These are phyloP conservation scores for Drosophila melanica DNA, from an alignment of 1,140 invertebrate genomes.

Conservation along the genomic window DNA sequence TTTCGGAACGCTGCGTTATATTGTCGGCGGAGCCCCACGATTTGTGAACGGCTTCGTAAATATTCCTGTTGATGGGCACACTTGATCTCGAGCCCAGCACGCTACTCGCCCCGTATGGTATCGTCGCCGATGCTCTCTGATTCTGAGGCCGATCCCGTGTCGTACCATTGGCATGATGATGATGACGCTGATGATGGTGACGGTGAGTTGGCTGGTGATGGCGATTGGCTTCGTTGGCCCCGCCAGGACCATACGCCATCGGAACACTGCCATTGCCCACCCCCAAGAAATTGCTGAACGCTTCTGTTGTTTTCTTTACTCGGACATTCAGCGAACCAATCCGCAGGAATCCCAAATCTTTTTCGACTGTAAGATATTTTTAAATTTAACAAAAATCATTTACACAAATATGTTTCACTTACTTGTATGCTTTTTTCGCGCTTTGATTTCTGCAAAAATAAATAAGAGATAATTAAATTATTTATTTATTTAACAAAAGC, in stretches of 20 bases:
- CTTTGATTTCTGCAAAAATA: conserved; percentile 89
- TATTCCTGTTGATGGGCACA: conserved; percentile 84
- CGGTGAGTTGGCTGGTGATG: conserved; percentile 83
- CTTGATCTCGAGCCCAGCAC: conserved; percentile 60
- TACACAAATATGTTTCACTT: conserved; percentile 43
- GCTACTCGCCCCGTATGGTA: conserved; percentile 63
- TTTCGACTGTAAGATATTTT: conserved; percentile 86
- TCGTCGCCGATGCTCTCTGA: conserved; percentile 68
- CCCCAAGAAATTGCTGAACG: conserved; percentile 94
- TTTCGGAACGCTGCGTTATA: conserved; percentile 86
- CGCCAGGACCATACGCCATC: conserved; percentile 56
- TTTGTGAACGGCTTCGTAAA: conserved; percentile 87
- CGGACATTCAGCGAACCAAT: conserved; percentile 96
- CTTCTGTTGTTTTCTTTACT: conserved; percentile 95
- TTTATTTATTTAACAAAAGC: not conserved
- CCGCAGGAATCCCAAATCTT: conserved; percentile 93
- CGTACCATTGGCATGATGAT: conserved; percentile 77
- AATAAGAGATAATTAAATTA: conserved; percentile 15
- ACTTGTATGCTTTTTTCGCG: conserved; percentile 89
- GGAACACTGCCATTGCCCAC: conserved; percentile 86
- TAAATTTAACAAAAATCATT: not conserved
- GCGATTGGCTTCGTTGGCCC: conserved; percentile 55
- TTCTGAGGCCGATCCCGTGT: conserved; percentile 75
- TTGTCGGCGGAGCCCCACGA: conserved; percentile 95
- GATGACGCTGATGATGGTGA: conserved; percentile 83